Evolutionary conservation across 2,888 invertebrate species (phyloP).

Genomic region (Creontiades dilutus): DNA sequence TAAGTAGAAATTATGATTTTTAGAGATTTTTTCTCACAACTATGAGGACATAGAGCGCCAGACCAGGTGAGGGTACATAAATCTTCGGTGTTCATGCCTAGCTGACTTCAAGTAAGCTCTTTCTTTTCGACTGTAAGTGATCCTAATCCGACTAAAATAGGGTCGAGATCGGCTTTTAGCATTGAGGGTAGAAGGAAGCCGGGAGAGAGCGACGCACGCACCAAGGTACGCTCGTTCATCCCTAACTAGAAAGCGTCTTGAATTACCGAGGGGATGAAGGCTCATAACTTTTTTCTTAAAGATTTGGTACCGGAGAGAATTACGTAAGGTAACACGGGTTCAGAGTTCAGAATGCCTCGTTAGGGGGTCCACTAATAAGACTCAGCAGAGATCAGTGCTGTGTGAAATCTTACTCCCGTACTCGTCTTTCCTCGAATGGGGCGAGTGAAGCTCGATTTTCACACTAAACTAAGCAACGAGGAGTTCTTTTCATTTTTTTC

Average conservation of each 20-base stretch:
- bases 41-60: too few species aligned
- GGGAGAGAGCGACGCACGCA: not conserved
- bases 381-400: constrained; percentile 30
- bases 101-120: too few species aligned
- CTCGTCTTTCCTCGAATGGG: not conserved
- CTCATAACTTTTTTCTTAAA: not conserved
- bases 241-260: constrained; percentile 3
- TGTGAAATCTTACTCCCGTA: constrained; percentile 53
- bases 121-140: not conserved
- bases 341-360: constrained; percentile 51
- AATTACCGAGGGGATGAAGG: constrained; percentile 3
- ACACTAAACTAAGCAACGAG: constrained; percentile 52
- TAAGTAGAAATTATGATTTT: too few species aligned
- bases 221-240: not conserved
- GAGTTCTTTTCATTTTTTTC: constrained; percentile 13
- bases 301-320: constrained; percentile 32
- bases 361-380: constrained; percentile 46
- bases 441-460: constrained; percentile 50
- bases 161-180: not conserved
- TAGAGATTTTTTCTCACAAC: too few species aligned
- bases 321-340: constrained; percentile 49
- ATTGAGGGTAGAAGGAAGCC: not conserved
- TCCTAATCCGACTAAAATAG: constrained; percentile 38
- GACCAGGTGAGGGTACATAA: too few species aligned
- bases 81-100: too few species aligned